Conservation (phyloP, 2,888 invertebrate species). For the Marasmarcha lunaedactyla region DNA sequence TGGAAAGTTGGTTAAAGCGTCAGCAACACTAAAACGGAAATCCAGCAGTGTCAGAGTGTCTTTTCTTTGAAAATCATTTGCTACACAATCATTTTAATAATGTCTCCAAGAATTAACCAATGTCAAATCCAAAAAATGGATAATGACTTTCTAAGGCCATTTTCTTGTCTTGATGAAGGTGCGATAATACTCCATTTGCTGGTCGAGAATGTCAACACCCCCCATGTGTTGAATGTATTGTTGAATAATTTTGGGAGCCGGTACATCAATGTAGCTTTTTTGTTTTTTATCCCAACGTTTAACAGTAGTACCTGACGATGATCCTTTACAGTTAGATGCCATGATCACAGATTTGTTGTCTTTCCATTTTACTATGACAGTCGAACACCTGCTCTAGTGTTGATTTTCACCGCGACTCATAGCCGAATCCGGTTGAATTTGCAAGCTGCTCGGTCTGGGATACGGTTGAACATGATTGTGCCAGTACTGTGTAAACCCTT, state of each 20-base stretch:
- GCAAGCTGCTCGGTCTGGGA: constrained; percentile 5
- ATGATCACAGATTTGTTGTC: constrained; percentile 18
- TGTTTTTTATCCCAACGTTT: constrained; percentile 16
- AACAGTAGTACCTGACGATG: constrained; percentile 8
- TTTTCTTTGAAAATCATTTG: too few species aligned
- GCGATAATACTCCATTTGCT: constrained; percentile 21
- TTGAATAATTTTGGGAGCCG: constrained; percentile 13
- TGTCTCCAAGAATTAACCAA: too few species aligned
- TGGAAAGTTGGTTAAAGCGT: too few species aligned
- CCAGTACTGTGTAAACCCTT: too few species aligned
- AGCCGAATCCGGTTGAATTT: constrained; percentile 13
- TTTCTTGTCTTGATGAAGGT: too few species aligned
- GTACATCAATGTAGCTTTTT: constrained; percentile 13
- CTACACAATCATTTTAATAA: too few species aligned
- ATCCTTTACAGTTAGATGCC: constrained; percentile 15
- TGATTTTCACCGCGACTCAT: constrained; percentile 14
- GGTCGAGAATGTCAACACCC: constrained; percentile 18
- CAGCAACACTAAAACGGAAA: too few species aligned
- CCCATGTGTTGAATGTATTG: constrained; percentile 16
- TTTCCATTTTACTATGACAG: constrained; percentile 14
- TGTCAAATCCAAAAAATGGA: too few species aligned
- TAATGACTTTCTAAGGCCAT: too few species aligned
- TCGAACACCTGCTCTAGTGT: constrained; percentile 7
- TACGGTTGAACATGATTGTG: constrained; percentile 10
- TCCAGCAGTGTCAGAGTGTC: too few species aligned